Percentiles rank a stretch among this genome's conserved stretches.
These are phyloP conservation scores for Dioctria linearis DNA, from an alignment of 2,888 invertebrate species.

Conservation along the genomic window DNA sequence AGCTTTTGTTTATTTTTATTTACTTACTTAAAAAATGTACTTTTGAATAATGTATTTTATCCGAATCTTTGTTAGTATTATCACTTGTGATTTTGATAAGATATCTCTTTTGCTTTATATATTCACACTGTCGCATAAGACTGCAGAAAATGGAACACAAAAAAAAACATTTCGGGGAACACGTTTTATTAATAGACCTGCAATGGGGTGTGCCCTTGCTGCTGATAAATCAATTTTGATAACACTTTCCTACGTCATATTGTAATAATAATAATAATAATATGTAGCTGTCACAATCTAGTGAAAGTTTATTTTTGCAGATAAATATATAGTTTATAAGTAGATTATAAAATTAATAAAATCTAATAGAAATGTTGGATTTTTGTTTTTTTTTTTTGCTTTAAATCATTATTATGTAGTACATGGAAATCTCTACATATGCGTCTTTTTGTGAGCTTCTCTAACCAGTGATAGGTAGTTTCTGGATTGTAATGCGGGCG, in stretches of 20 bases:
- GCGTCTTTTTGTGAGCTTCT: too few species aligned
- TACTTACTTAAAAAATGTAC: neutral
- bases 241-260: conserved; percentile 42
- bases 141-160: neutral
- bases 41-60: conserved; percentile 22
- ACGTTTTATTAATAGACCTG: conserved; percentile 29
- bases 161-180: neutral
- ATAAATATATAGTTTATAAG: neutral
- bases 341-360: neutral
- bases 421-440: too few species aligned
- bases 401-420: too few species aligned
- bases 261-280: neutral
- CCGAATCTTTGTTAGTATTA: neutral
- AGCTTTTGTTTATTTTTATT: neutral
- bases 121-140: conserved; percentile 7
- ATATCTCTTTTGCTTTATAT: conserved; percentile 4
- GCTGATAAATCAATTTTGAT: conserved; percentile 24
- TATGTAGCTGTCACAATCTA: conserved; percentile 16
- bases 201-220: neutral
- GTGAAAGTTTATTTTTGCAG: conserved; percentile 36
- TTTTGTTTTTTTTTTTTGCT: too few species aligned
- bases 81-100: conserved; percentile 42
- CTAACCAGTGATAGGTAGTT: too few species aligned
- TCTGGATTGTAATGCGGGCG: too few species aligned
- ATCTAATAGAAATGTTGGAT: neutral